phyloP scores from a whole-genome alignment of 2,797 vertebrate genomes.

The Scarus forsteni region DNA sequence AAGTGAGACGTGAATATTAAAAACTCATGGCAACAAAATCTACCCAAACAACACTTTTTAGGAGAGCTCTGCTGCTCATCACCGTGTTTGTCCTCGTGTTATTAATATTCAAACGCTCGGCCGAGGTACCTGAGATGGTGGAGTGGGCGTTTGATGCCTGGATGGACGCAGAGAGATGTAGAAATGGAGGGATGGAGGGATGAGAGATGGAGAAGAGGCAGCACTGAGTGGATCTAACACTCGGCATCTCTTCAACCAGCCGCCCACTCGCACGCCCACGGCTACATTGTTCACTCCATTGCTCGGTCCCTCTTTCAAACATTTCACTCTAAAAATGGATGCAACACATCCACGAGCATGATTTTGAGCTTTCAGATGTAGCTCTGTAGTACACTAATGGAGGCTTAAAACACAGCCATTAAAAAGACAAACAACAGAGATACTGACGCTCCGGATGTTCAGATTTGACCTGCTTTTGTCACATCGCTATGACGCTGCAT shows the following conservation, averaged over 20 bases:
- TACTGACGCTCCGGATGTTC: not conserved
- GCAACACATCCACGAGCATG: slow-evolving; percentile 29
- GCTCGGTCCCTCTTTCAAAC: slow-evolving; percentile 53
- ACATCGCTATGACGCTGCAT: too few relatives aligned
- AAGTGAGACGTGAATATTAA: not conserved
- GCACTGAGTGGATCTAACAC: slow-evolving; percentile 63
- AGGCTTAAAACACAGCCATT: not conserved
- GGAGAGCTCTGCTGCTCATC: not conserved
- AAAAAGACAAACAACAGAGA: not conserved
- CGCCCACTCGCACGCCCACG: slow-evolving; percentile 70
- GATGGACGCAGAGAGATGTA: slow-evolving; percentile 26
- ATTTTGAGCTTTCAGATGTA: not conserved
- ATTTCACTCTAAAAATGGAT: slow-evolving; percentile 54
- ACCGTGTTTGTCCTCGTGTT: not conserved
- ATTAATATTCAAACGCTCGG: slow-evolving; percentile 3
- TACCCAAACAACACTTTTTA: not conserved
- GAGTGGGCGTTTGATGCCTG: slow-evolving; percentile 38
- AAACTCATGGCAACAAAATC: not conserved
- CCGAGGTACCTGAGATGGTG: not conserved
- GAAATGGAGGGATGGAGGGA: slow-evolving; percentile 26
- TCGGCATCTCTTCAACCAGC: slow-evolving; percentile 62
- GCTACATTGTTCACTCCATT: slow-evolving; percentile 63
- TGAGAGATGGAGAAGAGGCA: slow-evolving; percentile 51
- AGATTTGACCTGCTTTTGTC: too few relatives aligned
- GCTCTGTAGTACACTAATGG: slow-evolving; percentile 2